A percentile compares a stretch with the other conserved stretches of the same genome.
phyloP scores from a whole-genome alignment of 2,113 vertebrate species.

The Orycteropus afer region DNA sequence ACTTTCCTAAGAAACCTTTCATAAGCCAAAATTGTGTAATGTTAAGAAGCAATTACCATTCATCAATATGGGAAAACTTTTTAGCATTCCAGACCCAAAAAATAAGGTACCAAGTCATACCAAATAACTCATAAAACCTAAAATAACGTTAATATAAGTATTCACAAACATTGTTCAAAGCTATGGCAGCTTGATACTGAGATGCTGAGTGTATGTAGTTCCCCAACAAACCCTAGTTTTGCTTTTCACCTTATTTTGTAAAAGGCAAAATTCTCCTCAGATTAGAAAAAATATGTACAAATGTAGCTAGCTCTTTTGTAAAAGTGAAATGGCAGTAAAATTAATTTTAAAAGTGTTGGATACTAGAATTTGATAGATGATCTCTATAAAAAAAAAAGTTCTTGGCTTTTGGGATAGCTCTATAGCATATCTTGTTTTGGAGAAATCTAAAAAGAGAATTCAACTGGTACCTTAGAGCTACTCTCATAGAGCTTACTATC shows the following conservation, averaged over 20 bases:
- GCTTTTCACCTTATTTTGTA: too few species aligned
- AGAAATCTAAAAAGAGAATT: constrained; percentile 33
- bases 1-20: neutral
- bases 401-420: neutral
- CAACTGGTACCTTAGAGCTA: neutral
- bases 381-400: neutral
- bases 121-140: neutral
- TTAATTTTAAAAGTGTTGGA: neutral
- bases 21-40: neutral
- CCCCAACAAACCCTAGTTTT: too few species aligned
- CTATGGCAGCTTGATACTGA: too few species aligned
- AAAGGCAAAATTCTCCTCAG: too few species aligned
- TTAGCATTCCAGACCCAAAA: too few species aligned
- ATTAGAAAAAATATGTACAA: too few species aligned
- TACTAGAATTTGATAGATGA: neutral
- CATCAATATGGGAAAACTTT: too few species aligned
- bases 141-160: neutral
- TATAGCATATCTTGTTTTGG: neutral
- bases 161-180: neutral
- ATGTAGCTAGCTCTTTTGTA: neutral
- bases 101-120: neutral
- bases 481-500: neutral
- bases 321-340: neutral
- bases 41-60: too few species aligned
- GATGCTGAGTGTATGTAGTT: neutral